Conservation (phyloP, 2,797 vertebrate genomes). For the Brotula barbata region DNA sequence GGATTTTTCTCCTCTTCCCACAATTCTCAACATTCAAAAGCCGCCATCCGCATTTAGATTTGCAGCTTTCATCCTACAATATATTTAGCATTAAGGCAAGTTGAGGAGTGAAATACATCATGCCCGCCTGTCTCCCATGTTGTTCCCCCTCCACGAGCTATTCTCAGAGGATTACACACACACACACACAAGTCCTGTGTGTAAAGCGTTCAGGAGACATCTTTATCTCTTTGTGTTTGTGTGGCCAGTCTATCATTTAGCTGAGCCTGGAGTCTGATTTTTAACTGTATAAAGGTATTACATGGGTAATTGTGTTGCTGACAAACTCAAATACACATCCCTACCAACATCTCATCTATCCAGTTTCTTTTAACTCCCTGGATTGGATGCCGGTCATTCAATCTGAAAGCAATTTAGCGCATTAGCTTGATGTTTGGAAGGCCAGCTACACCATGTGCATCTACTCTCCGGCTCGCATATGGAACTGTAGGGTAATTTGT, state of each 20-base stretch:
- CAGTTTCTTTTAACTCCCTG: constrained; percentile 58
- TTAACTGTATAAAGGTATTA: constrained; percentile 41
- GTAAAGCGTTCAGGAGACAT: constrained; percentile 28
- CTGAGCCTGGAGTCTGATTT: neutral
- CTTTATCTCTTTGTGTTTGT: constrained; percentile 26
- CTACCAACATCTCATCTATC: constrained; percentile 45
- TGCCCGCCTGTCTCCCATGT: constrained; percentile 39
- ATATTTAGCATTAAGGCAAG: constrained; percentile 47
- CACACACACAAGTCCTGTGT: constrained; percentile 32
- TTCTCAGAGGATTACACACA: constrained; percentile 54
- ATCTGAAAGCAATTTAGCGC: constrained; percentile 74
- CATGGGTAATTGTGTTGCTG: constrained; percentile 32
- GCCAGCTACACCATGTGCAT: constrained; percentile 54
- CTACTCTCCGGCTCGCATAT: constrained; percentile 42
- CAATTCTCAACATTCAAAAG: constrained; percentile 36
- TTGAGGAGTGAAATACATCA: constrained; percentile 48
- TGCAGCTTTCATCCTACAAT: constrained; percentile 54
- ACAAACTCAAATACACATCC: constrained; percentile 41
- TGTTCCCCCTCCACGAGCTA: constrained; percentile 39
- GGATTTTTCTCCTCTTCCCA: neutral
- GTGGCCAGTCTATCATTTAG: neutral
- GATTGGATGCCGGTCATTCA: constrained; percentile 50
- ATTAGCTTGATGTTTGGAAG: constrained; percentile 62
- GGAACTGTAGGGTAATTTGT: constrained; percentile 58
- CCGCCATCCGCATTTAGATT: constrained; percentile 39